A percentile compares a stretch with the other conserved stretches of the same genome.
Conservation (phyloP, 2,113 vertebrate species). For the Mobula hypostoma region DNA sequence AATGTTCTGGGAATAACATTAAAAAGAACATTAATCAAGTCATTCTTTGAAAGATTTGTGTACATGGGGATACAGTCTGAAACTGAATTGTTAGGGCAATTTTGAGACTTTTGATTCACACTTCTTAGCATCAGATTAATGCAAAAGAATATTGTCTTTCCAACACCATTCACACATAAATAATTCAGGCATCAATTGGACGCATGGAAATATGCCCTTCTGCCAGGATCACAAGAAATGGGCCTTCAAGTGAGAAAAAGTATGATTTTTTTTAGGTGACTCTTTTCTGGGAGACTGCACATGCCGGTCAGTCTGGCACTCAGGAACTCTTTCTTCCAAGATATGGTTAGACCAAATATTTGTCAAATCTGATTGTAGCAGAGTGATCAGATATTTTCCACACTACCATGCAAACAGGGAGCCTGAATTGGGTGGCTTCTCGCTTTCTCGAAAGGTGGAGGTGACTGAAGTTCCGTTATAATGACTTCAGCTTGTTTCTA, state of each 20-base stretch:
- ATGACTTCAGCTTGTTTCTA: background rate
- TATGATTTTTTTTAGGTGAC: background rate
- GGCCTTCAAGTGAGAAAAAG: background rate
- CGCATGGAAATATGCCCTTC: background rate
- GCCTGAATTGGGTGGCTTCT: background rate
- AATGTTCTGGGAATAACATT: background rate
- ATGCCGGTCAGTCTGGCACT: background rate
- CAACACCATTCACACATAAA: background rate
- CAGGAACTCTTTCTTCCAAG: background rate
- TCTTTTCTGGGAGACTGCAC: background rate
- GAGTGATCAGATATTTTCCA: background rate
- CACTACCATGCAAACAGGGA: background rate
- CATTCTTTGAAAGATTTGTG: background rate
- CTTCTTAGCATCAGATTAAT: background rate
- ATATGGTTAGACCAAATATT: background rate
- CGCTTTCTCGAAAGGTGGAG: background rate
- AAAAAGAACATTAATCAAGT: background rate
- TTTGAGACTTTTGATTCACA: background rate
- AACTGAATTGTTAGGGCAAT: background rate
- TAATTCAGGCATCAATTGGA: background rate
- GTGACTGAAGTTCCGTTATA: background rate
- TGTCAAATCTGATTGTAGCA: background rate
- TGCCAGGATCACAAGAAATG: background rate
- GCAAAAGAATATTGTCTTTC: background rate
- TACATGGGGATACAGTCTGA: background rate